phyloP scores from a whole-genome alignment of 2,113 vertebrate genomes.

The Entosphenus tridentatus region DNA sequence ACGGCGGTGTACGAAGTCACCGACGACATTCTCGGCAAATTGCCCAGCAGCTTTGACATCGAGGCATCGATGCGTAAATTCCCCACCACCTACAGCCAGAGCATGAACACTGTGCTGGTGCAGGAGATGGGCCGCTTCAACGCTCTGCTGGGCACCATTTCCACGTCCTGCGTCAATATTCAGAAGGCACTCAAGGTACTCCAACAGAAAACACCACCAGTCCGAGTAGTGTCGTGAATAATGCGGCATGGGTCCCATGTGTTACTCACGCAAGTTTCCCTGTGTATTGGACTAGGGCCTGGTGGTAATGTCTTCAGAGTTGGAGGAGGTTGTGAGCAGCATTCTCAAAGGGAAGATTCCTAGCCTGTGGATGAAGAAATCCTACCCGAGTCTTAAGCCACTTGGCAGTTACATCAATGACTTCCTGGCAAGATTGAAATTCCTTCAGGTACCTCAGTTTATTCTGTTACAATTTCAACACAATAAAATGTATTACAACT shows the following conservation, averaged over 20 bases:
- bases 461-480: conserved; percentile 1
- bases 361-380: conserved; percentile 52
- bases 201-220: no score
- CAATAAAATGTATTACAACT: neutral
- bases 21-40: conserved; percentile 43
- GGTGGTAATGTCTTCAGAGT: conserved; percentile 48
- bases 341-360: conserved; percentile 49
- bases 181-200: conserved; percentile 58
- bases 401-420: conserved; percentile 52
- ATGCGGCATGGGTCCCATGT: no score
- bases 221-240: no score
- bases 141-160: conserved; percentile 33
- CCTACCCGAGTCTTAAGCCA: conserved; percentile 57
- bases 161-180: conserved; percentile 42
- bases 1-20: conserved; percentile 51
- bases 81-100: conserved; percentile 50
- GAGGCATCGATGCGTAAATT: conserved; percentile 40
- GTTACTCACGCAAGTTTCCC: no score
- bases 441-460: conserved; percentile 31
- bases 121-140: conserved; percentile 80
- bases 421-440: conserved; percentile 41
- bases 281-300: conserved; percentile 26
- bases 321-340: conserved; percentile 52
- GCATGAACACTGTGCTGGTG: conserved; percentile 66
- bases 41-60: conserved; percentile 39